Evolutionary conservation across 2,888 invertebrate genomes (phyloP), one percentile per base, ranked within the genome.

Genomic region (Lucinisca nassula): DNA sequence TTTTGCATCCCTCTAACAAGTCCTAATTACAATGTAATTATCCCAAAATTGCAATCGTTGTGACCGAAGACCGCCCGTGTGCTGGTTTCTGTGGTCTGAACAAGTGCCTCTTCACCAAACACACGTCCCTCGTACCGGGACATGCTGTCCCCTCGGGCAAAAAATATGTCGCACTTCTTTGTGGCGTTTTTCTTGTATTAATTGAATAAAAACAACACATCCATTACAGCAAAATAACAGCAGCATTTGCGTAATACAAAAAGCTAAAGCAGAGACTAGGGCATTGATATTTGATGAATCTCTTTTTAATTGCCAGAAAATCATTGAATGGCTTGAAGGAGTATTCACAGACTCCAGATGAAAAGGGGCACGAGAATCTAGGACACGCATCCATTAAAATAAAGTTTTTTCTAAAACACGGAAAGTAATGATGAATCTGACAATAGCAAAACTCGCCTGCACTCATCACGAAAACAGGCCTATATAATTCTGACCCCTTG

Each of bases 131-230:
- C 67, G 10, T 24, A 21, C 32, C 67, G 35, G 4, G 17, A 21
- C 30, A 35, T 30, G 67, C 17, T 67, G 21, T 17, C 67, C 67
- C 35, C 17, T 6, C 32, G 67, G 45, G 67, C 67, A 67, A 17
- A 67, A 67, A 67, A 67, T 67, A 67, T 67, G 67, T 67, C 67
- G 35, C 67, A 67, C 67, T 67, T 67, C 67, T 67, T 21, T 67
- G 30, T 3, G 4, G 35, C 8, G 35, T 30, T 67, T n/a, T 67
- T 17, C 14, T 35, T 21, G 17, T 21, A 10, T 35, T 67, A 67
- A 67, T 67, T 67, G 67, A 17, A n/a, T n/a, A n/a, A 67, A 67
- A 67, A 67, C 67, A 67, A 67, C 17, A 35, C 32, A 35, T 30
- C 61, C 30, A 30, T 61, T 61, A 30, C 30, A 21, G 27, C 4